Evolutionary conservation across 2,888 invertebrate species (phyloP), one percentile per base, ranked within the genome.

Genomic region (Hydriomena furcata): DNA sequence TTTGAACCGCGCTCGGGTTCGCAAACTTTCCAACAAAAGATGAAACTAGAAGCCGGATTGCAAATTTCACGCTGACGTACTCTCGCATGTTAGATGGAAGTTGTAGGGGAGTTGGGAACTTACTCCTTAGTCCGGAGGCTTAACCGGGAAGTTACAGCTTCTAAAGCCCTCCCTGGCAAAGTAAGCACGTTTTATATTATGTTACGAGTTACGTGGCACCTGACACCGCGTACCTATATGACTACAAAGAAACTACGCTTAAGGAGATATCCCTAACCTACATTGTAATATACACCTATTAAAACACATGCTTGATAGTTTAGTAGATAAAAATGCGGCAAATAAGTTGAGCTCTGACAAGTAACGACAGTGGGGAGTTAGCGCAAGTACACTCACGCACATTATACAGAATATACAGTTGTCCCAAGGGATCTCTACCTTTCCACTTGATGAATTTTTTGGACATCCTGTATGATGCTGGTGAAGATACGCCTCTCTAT

Each of bases 111-210:
- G 53, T 43, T 52, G 49, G 32, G 38, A 53, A 57, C 53, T 60
- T 60, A 43, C 54, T 62, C 55, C 52, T 54, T 44, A 53, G 52
- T 55, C 60, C 55, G 51, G 46, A 57, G 59, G 66, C 65, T 71
- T 66, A 66, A 52, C 63, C 62, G 60, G 64, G 42, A 55, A 73
- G 66, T 65, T 65, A 65, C 59, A 57, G 60, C 49, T 60, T 53
- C 61, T 60, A 61, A 63, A 65, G 59, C 63, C 51, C 63, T 58
- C 55, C 55, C 55, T 53, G 58, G 68, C 62, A 61, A n/a, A 71
- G 63, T 69, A 68, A 61, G 64, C 72, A 68, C 68, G 70, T 71
- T 72, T 70, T 72, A 63, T 72, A 72, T 76, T 69, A 72, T 71
- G 64, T 75, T 44, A 48, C 49, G 60, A 55, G 59, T 59, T 63